Percentiles rank a stretch among this genome's conserved stretches.
Evolutionary conservation across 2,888 invertebrate genomes (phyloP).

Genomic region (Emmelina monodactyla): DNA sequence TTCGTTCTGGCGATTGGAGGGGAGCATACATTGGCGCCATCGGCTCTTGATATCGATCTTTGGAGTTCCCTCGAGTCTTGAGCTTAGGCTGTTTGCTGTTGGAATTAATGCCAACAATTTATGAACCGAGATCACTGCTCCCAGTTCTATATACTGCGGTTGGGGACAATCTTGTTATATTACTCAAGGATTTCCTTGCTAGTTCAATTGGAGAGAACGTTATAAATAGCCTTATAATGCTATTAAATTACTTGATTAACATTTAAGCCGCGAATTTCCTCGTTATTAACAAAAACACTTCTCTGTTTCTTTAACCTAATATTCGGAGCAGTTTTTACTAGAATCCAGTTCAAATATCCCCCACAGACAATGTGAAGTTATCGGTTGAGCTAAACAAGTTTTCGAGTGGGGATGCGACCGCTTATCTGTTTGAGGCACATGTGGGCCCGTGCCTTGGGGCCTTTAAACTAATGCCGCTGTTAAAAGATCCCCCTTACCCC

Average conservation of each 20-base stretch:
- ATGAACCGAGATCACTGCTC: no score
- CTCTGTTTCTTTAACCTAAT: no score
- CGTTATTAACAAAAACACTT: no score
- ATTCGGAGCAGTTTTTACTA: slow-evolving; percentile 23
- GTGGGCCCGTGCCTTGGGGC: slow-evolving; percentile 54
- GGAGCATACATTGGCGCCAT: slow-evolving; percentile 50
- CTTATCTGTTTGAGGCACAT: slow-evolving; percentile 58
- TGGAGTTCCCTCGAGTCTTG: slow-evolving; percentile 53
- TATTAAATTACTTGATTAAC: no score
- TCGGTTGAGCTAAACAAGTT: slow-evolving; percentile 57
- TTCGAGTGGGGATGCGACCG: slow-evolving; percentile 55
- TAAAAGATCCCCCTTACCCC: slow-evolving; percentile 36
- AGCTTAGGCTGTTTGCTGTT: slow-evolving; percentile 32
- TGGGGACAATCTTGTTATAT: no score
- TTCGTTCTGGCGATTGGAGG: slow-evolving; percentile 32
- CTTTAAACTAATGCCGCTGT: slow-evolving; percentile 47
- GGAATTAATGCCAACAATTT: slow-evolving; percentile 53
- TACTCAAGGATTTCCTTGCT: no score
- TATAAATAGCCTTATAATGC: no score
- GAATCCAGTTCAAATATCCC: slow-evolving; percentile 30
- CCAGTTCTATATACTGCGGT: no score
- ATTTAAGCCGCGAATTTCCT: no score
- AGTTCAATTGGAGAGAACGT: no score
- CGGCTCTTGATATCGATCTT: slow-evolving; percentile 60
- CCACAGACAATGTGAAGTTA: slow-evolving; percentile 53